Percentiles rank a stretch among this genome's conserved stretches.
Evolutionary conservation across 2,888 invertebrate genomes (phyloP).

Genomic region (Morpho helenor): DNA sequence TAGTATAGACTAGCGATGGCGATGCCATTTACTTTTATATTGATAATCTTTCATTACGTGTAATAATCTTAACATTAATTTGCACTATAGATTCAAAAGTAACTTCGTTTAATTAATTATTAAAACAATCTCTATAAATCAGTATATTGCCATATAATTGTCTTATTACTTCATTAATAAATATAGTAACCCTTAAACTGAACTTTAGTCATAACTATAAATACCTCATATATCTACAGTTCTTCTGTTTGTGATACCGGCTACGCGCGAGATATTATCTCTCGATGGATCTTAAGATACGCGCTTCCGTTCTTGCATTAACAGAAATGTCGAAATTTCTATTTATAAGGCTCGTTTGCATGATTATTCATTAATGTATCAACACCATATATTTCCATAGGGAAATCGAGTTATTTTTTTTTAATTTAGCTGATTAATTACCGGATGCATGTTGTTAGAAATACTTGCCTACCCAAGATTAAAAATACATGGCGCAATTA

Average conservation of each 20-base stretch:
- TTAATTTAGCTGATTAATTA: too few species aligned
- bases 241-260: constrained; percentile 41
- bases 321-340: constrained; percentile 24
- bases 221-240: constrained; percentile 22
- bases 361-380: constrained; percentile 22
- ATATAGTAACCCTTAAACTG: not conserved
- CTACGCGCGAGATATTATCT: constrained; percentile 38
- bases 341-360: constrained; percentile 32
- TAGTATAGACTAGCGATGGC: too few species aligned
- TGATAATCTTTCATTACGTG: too few species aligned
- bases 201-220: constrained; percentile 14
- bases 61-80: too few species aligned
- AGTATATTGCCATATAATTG: not conserved
- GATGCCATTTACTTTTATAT: too few species aligned
- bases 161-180: not conserved
- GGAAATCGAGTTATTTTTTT: not conserved
- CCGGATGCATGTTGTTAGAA: too few species aligned
- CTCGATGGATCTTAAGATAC: constrained; percentile 44
- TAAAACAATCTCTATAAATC: too few species aligned
- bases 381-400: constrained; percentile 9
- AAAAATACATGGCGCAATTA: too few species aligned
- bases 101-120: too few species aligned
- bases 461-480: too few species aligned
- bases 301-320: constrained; percentile 32
- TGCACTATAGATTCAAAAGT: too few species aligned